Evolutionary conservation across 2,888 invertebrate genomes (phyloP), one percentile per base, ranked within the genome.

Genomic region (Notocelia uddmanniana): DNA sequence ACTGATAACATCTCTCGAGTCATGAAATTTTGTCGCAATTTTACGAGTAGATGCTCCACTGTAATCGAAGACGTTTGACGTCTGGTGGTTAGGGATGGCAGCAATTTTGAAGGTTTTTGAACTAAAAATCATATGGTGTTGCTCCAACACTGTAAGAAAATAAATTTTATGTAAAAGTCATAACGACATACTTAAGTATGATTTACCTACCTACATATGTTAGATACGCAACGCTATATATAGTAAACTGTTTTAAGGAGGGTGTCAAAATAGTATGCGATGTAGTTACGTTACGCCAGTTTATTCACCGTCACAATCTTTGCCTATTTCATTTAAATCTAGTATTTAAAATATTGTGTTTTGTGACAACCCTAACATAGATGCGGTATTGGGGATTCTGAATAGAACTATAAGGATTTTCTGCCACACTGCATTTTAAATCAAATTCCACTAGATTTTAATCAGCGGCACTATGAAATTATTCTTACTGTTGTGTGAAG

Each of bases 1-100:
- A 57, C 58, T 41, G 70, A 66, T 70, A 66, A 70, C 66, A 70
- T 70, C 70, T 70, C 59, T 59, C 64, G 70, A 70, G 58, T 70
- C 70, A 57, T 70, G 70, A 70, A 70, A 66, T 70, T 70, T 66
- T 58, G 64, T 70, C 64, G 70, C 70, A 66, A 70, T 70, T 70
- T 70, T 66, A 70, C 70, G 64, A 70, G 64, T 41, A 59, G 58
- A 52, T 64, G 64, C 69, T 69, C 21, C 70, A 64, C 19, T 66
- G 50, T 70, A 59, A 70, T 70, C 58, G 70, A 66, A 59, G 70
- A 52, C 26, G 58, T 52, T 64, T 70, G 70, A 70, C 64, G 70
- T 59, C 70, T 70, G 58, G 70, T 11, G 15, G 19, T 11, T 52
- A 70, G 64, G 70, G 70, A 52, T 66, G 64, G 1, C 69, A 48